Conservation (phyloP, 1,140 invertebrate genomes). For the Drosophila busckii region DNA sequence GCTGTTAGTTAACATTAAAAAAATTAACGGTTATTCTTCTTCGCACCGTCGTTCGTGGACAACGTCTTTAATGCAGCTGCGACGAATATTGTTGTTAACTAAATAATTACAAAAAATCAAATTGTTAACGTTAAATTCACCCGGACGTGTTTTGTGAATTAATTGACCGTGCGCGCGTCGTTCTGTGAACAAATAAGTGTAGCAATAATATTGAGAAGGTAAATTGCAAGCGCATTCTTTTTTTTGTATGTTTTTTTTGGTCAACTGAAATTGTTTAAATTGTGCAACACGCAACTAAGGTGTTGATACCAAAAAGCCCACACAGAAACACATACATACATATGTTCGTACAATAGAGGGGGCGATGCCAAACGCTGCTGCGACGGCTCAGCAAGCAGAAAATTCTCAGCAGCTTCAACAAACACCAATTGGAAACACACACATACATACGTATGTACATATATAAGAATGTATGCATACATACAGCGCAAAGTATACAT, state of each 20-base stretch:
- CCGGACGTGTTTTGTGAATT: slow-evolving; percentile 35
- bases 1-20: too few species aligned
- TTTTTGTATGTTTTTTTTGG: slow-evolving; percentile 36
- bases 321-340: slow-evolving; percentile 31
- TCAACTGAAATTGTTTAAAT: slow-evolving; percentile 33
- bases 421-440: slow-evolving; percentile 56
- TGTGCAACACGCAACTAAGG: slow-evolving; percentile 53
- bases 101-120: too few species aligned
- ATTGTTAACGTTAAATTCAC: slow-evolving; percentile 36
- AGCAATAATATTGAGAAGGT: slow-evolving; percentile 50
- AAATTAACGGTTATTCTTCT: too few species aligned
- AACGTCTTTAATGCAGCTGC: too few species aligned
- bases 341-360: slow-evolving; percentile 11
- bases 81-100: too few species aligned
- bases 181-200: slow-evolving; percentile 26
- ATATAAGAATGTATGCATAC: slow-evolving; percentile 23
- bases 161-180: slow-evolving; percentile 40
- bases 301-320: slow-evolving; percentile 25
- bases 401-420: slow-evolving; percentile 46
- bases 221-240: slow-evolving; percentile 58
- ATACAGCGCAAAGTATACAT: slow-evolving; percentile 27
- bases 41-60: too few species aligned
- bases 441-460: slow-evolving; percentile 30
- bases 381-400: slow-evolving; percentile 26
- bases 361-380: slow-evolving; percentile 29